Evolutionary conservation across 2,888 invertebrate species (phyloP), one percentile per base, ranked within the genome.

Genomic region (Eupeodes luniger): DNA sequence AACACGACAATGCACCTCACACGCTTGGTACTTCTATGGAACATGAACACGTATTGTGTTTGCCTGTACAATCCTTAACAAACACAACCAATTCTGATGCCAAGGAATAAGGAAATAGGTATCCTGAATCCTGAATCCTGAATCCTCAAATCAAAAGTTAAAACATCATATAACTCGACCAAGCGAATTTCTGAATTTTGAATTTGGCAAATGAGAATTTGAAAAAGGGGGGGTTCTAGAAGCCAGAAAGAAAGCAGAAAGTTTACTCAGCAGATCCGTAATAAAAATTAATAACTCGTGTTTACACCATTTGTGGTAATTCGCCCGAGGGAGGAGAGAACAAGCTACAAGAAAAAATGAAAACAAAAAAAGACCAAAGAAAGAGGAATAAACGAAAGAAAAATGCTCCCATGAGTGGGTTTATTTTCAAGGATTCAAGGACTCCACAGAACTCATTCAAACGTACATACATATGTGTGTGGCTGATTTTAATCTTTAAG

Each of bases 231-330:
- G 55, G 10, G 55, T 47, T 14, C 9, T 2, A n/a, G 40, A 19
- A n/a, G 59, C 40, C 11, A n/a, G n/a, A 40, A 70, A 40, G 40
- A 70, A 34, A 49, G 62, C 44, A 36, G 62, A 40, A 61, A 75
- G 47, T 70, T 70, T 59, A 70, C 74, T 75, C 75, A 62, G 75
- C 75, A 64, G 69, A 74, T 82, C 75, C 34, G 70, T 82, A 85
- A 85, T 85, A 81, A 77, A 85, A 85, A 81, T 81, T 85, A 85
- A 85, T 85, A 85, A 70, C 83, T 77, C 76, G 51, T 72, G 81
- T 81, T 77, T 81, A 77, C 81, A 75, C 72, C 72, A 85, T 81
- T 85, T 85, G 81, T 49, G 81, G 85, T 85, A 72, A 81, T 81
- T 72, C 66, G 51, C 75, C 80, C 67, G 19, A 51, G 85, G 67